Base-by-base conservation (phyloP, 2,888 invertebrate species). In the Nephrotoma flavescens region DNA sequence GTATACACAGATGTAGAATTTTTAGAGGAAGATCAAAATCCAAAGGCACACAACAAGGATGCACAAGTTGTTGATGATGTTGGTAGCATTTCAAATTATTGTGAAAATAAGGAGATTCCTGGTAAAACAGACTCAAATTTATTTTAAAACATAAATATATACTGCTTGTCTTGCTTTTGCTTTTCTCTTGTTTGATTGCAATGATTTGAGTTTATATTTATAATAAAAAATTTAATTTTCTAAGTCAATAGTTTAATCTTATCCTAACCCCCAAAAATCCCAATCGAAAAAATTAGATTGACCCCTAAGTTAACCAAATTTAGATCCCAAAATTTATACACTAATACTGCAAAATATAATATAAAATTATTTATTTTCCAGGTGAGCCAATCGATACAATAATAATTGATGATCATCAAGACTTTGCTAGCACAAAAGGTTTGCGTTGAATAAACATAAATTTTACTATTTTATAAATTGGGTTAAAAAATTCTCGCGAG, bases 1-100 rank as follows among this genome's bases (percentile, higher is more conserved):
- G 90, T 90, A 42, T 90, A 91, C 86, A 93, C 94, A 4, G 94
- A 94, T 89, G 90, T 92, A 86, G 94, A 94, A 89, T 93, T 93
- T 89, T 89, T 93, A 86, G 92, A 92, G 85, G 91, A 91, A 87
- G 91, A 91, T 88, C 89, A 89, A 86, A 41, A 19, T 19, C 42
- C 84, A 9, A 87, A 86, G 19, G 87, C 83, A 42, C 57, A 83
- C 83, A 52, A 87, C 31, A 41, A 85, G 42, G 86, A 42, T 19
- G 83, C 86, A 15, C 83, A 85, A 52, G 42, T 85, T 41, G 15
- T 85, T 12, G 42, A 42, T 42, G 84, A 84, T 84, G n/a, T 42
- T 84, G 84, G 84, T 84, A 84, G 42, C 42, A 42, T 84, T 84
- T 84, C 41, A 42, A 84, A 42, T 84, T 19, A 19, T 31, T 9